Evolutionary conservation across 2,888 invertebrate genomes (phyloP), one percentile per base, ranked within the genome.

Genomic region (Drosophila suboccidentalis): DNA sequence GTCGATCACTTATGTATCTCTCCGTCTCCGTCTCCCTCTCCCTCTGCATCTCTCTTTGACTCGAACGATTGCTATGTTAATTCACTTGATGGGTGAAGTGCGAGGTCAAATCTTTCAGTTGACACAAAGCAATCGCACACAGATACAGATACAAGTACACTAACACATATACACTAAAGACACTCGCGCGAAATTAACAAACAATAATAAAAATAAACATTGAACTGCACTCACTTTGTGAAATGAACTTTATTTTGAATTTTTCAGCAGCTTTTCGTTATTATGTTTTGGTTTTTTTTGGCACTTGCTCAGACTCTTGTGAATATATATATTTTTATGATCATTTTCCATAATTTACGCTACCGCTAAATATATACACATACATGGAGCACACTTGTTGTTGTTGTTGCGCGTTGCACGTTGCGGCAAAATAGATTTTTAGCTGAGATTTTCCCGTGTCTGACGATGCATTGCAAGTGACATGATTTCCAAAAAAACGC

Each of bases 11-110:
- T 46, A n/a, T 54, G n/a, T n/a, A n/a, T 32, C 11, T 29, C 17
- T 26, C 36, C 36, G 10, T 17, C 22, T 5, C 39, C 9, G 10
- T 17, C 22, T 5, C 39, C 9, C 13, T 46, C n/a, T 29, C 26
- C 46, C 15, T 19, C 39, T 34, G 9, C 11, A 36, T 13, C 22
- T 41, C 47, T 34, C 29, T 51, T 13, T 19, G 3, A 41, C 49
- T 10, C 34, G 10, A 17, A 32, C 13, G 10, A 32, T 34, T 58
- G 58, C 39, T 53, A 34, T 61, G 63, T 67, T 85, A 78, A 87
- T 82, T 80, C 90, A 76, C 90, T 90, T 90, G 81, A 82, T 86
- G 90, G 90, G 90, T 90, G 90, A 88, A 88, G 88, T 90, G 90
- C 90, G 87, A 88, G 90, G 90, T 90, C 87, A 88, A 90, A 82